These are phyloP conservation scores for Helostoma temminkii DNA, from an alignment of 2,797 vertebrate species.

Conservation along the genomic window DNA sequence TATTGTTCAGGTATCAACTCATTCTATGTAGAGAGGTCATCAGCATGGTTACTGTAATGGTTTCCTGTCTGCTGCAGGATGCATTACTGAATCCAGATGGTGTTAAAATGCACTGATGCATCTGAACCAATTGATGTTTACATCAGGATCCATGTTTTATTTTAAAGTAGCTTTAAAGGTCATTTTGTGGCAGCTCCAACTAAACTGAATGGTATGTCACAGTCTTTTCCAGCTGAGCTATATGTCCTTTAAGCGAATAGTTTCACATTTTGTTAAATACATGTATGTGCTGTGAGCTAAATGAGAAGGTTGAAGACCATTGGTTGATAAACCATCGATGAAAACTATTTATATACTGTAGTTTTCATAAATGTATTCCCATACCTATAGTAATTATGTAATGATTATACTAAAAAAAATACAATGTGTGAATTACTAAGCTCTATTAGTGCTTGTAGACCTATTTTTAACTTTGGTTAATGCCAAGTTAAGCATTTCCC, in stretches of 20 bases:
- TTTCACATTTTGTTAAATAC: background rate
- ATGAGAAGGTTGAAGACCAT: too few species aligned
- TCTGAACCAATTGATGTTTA: background rate
- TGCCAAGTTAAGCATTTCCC: too few species aligned
- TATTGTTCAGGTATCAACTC: slow-evolving; percentile 28
- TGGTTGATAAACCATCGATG: too few species aligned
- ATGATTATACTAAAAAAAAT: background rate
- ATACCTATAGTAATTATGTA: background rate
- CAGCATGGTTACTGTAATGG: slow-evolving; percentile 41
- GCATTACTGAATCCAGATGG: slow-evolving; percentile 6
- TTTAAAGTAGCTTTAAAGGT: background rate
- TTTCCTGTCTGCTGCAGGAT: slow-evolving; percentile 4
- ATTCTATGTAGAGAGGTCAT: slow-evolving; percentile 57
- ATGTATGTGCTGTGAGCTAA: too few species aligned
- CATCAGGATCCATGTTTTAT: background rate
- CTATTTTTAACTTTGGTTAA: too few species aligned
- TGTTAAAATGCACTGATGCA: slow-evolving; percentile 8
- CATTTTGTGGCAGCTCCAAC: background rate
- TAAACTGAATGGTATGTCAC: too few species aligned
- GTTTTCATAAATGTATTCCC: too few species aligned
- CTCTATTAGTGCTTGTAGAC: too few species aligned
- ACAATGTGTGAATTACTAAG: too few species aligned
- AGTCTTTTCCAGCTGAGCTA: too few species aligned
- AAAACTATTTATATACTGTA: too few species aligned
- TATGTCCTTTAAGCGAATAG: background rate